Evolutionary conservation across 2,113 vertebrate genomes (phyloP).

Genomic region (Nestor notabilis): DNA sequence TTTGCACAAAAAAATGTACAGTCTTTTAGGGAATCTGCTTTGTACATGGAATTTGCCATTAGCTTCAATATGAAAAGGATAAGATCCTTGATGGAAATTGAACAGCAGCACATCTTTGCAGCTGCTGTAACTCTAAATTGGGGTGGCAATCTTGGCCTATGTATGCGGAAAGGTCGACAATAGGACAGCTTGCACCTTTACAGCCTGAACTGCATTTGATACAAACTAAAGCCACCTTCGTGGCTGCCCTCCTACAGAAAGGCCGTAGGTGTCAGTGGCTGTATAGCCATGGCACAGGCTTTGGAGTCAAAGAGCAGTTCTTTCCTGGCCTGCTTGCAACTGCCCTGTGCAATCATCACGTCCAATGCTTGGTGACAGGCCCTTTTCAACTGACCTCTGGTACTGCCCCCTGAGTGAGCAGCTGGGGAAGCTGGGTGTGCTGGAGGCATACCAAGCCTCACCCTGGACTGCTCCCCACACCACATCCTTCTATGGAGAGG

Average conservation of each 20-base stretch:
- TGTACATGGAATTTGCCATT: not conserved
- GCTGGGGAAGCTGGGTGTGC: not conserved
- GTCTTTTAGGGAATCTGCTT: not conserved
- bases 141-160: fast-evolving
- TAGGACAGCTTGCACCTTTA: not conserved
- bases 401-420: not conserved
- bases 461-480: not conserved
- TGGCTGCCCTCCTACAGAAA: not conserved
- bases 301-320: not conserved
- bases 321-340: not conserved
- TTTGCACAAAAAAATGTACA: not conserved
- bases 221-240: not conserved
- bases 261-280: not conserved
- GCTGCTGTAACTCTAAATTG: not conserved
- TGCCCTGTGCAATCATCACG: not conserved
- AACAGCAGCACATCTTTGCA: not conserved
- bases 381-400: not conserved
- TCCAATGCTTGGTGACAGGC: not conserved
- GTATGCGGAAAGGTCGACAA: not conserved
- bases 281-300: not conserved
- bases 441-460: not conserved
- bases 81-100: not conserved
- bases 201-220: fast-evolving
- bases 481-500: not conserved
- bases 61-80: not conserved